Base-by-base conservation (phyloP, 2,797 vertebrate genomes). In the Etheostoma nigrum region DNA sequence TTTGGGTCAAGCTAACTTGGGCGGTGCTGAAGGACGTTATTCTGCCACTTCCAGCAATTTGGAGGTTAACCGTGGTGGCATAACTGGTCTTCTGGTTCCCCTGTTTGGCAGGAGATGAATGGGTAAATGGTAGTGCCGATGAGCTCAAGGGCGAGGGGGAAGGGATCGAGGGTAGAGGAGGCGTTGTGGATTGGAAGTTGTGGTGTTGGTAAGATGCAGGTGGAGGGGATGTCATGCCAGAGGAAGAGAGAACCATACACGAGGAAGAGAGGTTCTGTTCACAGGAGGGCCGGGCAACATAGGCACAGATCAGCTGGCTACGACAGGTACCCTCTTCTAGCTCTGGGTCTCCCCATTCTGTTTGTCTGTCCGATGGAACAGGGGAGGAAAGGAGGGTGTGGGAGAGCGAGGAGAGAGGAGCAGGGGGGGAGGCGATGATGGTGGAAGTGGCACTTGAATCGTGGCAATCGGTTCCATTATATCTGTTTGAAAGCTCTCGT, bases 31-130 rank as follows among this genome's bases (percentile, higher is more conserved):
- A 96, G 1, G 95, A 95, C 0, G 97, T 94, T 42, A 96, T 95
- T 36, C 95, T 89, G 0, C 97, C 96, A 6, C 96, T 96, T 0
- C 97, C 96, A 0, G 96, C 96, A 0, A 98, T 96, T 48, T 97
- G 96, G 53, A 98, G 95, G 86, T 96, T 98, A 19, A 98, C 96
- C 0, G 97, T 97, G 80, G 97, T 98, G 74, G 97, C 97, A 4
- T 98, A 98, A 76, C 96, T 97, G 72, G 96, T 88, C 78, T 83
- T 94, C 75, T 89, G 90, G 33, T 59, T 86, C n/a, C 86, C 81
- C 51, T 73, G 80, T 76, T 86, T 89, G 69, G 52, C 25, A 8
- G 67, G 7, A 10, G 81, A 62, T 0, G 85, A 65, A 21, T 19
- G 54, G 30, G 54, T 16, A 19, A 66, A 86, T 6, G 82, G 64